Conservation (phyloP, 2,113 vertebrate species). For the Zosterops japonicus region DNA sequence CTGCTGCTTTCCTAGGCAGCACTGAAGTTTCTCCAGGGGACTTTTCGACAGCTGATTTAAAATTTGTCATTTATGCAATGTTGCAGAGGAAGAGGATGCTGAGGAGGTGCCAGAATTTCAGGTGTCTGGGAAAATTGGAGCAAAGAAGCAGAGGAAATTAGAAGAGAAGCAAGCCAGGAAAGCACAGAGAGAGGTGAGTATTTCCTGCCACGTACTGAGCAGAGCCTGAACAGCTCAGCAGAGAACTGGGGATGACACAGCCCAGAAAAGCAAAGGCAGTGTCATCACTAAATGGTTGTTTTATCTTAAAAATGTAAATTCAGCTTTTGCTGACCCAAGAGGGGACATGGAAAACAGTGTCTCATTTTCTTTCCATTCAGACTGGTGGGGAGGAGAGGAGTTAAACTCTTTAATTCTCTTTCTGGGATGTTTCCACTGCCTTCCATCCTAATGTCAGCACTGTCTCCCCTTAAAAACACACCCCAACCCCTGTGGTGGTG, state of each 20-base stretch:
- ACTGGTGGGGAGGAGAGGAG: not conserved
- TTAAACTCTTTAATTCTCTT: not conserved
- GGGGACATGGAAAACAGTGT: not conserved
- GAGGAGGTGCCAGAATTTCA: conserved; percentile 75
- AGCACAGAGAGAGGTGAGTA: conserved; percentile 90
- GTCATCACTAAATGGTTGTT: not conserved
- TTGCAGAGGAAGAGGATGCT: conserved; percentile 70
- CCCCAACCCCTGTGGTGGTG: accelerated
- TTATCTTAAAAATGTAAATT: not conserved
- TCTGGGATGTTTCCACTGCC: not conserved
- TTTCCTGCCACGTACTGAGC: conserved; percentile 13
- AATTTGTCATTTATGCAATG: not conserved
- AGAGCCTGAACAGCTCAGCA: not conserved
- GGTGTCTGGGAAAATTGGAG: conserved; percentile 84
- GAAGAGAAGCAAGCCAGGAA: conserved; percentile 96
- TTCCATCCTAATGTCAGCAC: not conserved
- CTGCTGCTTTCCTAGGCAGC: not conserved
- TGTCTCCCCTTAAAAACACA: not conserved
- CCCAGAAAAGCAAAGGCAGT: not conserved
- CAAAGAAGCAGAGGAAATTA: conserved; percentile 94
- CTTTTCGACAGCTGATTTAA: not conserved
- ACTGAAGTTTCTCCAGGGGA: not conserved
- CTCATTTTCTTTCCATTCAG: not conserved
- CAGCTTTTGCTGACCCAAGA: not conserved
- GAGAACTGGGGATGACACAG: not conserved